Evolutionary conservation across 30 jellyfish, hydroid and myxozoan species (phyloP).

Genomic region (Nemopilema nomurai): DNA sequence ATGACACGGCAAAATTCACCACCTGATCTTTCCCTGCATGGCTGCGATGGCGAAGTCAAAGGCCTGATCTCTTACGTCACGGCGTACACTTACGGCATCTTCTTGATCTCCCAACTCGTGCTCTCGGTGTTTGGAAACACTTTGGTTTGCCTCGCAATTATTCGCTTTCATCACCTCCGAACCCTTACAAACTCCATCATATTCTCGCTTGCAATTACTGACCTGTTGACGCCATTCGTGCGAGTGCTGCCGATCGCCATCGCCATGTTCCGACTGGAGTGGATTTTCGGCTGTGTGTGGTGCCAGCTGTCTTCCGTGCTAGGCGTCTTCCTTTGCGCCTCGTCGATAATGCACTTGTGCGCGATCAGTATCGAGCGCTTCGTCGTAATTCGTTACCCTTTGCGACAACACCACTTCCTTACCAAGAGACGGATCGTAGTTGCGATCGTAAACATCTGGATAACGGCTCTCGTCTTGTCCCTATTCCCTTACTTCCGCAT

Average conservation of each 20-base stretch:
- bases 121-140: slow-evolving; percentile 76
- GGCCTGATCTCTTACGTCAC: slow-evolving; percentile 47
- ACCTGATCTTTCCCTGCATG: slow-evolving; percentile 27
- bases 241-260: slow-evolving; percentile 69
- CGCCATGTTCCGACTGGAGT: slow-evolving; percentile 57
- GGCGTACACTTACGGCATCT: slow-evolving; percentile 40
- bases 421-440: slow-evolving; percentile 49
- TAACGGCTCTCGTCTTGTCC: slow-evolving; percentile 66
- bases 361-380: slow-evolving; percentile 86
- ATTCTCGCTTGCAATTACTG: slow-evolving; percentile 83
- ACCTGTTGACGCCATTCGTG: slow-evolving; percentile 75
- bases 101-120: slow-evolving; percentile 48
- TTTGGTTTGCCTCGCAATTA: slow-evolving; percentile 71
- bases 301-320: slow-evolving; percentile 79
- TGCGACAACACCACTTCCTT: slow-evolving; percentile 40
- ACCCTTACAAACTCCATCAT: slow-evolving; percentile 77
- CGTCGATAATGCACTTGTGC: slow-evolving; percentile 80
- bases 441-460: slow-evolving; percentile 62
- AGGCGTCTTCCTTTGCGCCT: slow-evolving; percentile 79
- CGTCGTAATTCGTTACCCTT: slow-evolving; percentile 75
- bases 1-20: neutral
- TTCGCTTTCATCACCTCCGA: slow-evolving; percentile 55
- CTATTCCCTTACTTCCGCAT: slow-evolving; percentile 80
- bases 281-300: slow-evolving; percentile 94
- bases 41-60: slow-evolving; percentile 82